Evolutionary conservation across 2,888 invertebrate species (phyloP), one percentile per base, ranked within the genome.

Genomic region (Tenodera sinensis): DNA sequence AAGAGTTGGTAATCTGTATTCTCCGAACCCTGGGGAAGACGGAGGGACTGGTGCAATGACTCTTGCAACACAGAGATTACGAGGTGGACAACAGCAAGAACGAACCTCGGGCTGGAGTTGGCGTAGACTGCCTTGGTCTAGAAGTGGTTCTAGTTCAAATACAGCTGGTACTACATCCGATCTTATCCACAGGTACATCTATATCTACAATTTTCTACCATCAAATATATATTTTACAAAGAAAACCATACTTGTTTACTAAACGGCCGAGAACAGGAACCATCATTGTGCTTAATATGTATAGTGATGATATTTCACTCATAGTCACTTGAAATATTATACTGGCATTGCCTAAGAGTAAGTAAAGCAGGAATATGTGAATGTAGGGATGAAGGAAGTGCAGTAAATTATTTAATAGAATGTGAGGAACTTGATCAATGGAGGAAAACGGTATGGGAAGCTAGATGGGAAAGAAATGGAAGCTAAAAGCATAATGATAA

Each of bases 1-100:
- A 92, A 94, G 96, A 83, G 95, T 97, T 47, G 97, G 97, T 0
- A 97, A 97, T 93, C 95, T 97, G 90, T 97, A 97, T 92, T 97
- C 97, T 0, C 97, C 97, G 0, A 97, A 97, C 93, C 97, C 97
- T 0, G 97, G 97, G 28, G 92, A 92, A n/a, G 91, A 91, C 71
- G 91, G 88, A 88, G 91, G 87, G 7, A 12, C 83, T 81, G 84
- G 28, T 28, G 25, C 83, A 28, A 30, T 87, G 87, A 71, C 54
- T 20, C 54, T 71, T 71, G 87, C 83, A 1, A 54, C 89, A 25
- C 85, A 85, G 20, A 85, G 89, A 15, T 34, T 87, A 83, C 81
- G 87, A 83, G 82, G 87, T 12, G 54, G 54, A 71, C 54, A 71
- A 25, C 54, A 71, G 54, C 87, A 87, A 71, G 83, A 89, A 86